Evolutionary conservation across 2,888 invertebrate species (phyloP).

Genomic region (Amblyteles armatorius): DNA sequence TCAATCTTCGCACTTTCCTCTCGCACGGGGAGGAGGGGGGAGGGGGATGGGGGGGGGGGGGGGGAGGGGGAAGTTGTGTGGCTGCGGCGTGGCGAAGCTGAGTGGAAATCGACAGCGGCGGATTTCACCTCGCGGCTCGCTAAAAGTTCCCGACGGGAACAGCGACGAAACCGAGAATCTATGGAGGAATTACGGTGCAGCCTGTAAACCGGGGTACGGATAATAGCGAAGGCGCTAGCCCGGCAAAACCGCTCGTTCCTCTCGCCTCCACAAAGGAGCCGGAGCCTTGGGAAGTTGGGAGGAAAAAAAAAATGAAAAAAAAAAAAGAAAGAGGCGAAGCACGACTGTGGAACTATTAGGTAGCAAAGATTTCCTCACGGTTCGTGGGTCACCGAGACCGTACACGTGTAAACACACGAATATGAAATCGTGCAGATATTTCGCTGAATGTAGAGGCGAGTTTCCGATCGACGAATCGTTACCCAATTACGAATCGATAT

Average conservation of each 20-base stretch:
- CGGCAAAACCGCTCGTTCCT: constrained; percentile 54
- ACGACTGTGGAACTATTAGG: constrained; percentile 52
- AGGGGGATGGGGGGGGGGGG: no score
- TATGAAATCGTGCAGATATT: not conserved
- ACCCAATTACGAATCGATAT: constrained; percentile 30
- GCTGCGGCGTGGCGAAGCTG: constrained; percentile 17
- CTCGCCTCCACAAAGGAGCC: constrained; percentile 43
- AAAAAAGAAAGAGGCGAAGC: constrained; percentile 32
- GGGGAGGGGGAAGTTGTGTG: not conserved
- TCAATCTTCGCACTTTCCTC: constrained; percentile 63
- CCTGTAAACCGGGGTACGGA: constrained; percentile 1
- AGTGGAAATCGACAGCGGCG: constrained; percentile 52
- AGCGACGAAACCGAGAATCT: constrained; percentile 16
- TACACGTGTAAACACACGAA: not conserved
- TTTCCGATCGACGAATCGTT: not conserved
- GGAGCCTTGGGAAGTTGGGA: constrained; percentile 34
- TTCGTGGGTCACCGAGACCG: not conserved
- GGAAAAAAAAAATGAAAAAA: constrained; percentile 18
- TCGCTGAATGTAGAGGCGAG: not conserved
- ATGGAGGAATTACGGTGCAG: constrained; percentile 29
- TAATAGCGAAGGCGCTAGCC: constrained; percentile 52
- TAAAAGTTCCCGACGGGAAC: constrained; percentile 2
- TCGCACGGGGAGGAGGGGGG: not conserved
- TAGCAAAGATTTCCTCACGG: constrained; percentile 46
- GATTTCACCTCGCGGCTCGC: constrained; percentile 54